These are phyloP conservation scores for Gavia stellata DNA, from an alignment of 2,113 vertebrate species.

Conservation along the genomic window DNA sequence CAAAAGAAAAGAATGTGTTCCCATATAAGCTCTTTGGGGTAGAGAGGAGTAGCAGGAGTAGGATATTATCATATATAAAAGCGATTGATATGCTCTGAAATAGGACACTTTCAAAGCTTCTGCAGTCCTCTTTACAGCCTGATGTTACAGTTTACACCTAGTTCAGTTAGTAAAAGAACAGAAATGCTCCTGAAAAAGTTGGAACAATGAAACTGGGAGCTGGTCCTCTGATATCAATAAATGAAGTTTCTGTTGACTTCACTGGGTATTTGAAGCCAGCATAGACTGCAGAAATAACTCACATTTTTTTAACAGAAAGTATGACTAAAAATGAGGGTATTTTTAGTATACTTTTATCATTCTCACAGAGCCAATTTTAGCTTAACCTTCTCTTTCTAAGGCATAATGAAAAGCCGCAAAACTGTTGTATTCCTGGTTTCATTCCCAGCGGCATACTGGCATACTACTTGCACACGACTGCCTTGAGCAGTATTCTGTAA, in stretches of 20 bases:
- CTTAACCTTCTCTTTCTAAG: neutral
- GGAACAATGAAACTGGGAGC: neutral
- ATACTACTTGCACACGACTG: neutral
- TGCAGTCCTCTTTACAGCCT: neutral
- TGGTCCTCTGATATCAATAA: neutral
- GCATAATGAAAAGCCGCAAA: neutral
- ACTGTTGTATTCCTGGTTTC: slow-evolving; percentile 8
- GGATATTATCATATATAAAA: neutral
- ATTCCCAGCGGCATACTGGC: neutral
- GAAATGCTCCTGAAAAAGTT: neutral
- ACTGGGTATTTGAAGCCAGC: slow-evolving; percentile 13
- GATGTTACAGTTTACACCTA: neutral
- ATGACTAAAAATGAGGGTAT: neutral
- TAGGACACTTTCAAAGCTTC: neutral
- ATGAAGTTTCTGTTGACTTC: neutral
- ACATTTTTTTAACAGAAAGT: neutral
- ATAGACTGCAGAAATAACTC: neutral
- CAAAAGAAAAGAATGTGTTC: neutral
- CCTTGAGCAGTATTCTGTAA: slow-evolving; percentile 17
- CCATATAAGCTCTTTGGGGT: neutral
- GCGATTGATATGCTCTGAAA: neutral
- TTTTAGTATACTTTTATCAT: slow-evolving; percentile 30
- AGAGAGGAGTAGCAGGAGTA: neutral
- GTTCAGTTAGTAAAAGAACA: neutral
- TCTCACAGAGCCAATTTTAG: slow-evolving; percentile 27